Evolutionary conservation across 2,797 vertebrate species (phyloP).

Genomic region (Syngnathus acus): DNA sequence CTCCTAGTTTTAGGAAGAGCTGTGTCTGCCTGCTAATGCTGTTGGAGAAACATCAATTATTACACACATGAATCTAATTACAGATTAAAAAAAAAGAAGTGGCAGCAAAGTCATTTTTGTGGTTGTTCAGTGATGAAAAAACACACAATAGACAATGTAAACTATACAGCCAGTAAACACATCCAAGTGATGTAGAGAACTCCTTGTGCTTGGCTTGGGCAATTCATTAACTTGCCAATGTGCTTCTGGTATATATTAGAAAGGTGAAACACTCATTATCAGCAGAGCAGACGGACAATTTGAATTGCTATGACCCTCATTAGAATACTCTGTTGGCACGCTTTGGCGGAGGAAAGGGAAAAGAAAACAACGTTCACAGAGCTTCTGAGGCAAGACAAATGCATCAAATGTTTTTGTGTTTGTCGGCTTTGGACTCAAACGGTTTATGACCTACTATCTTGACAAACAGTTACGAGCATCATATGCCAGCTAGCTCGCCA

Average conservation of each 20-base stretch:
- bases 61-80: constrained; percentile 9
- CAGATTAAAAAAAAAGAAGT: constrained; percentile 7
- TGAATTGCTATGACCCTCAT: constrained; percentile 39
- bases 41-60: constrained; percentile 30
- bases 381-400: constrained; percentile 25
- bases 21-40: constrained; percentile 81
- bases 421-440: constrained; percentile 17
- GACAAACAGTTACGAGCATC: constrained; percentile 38
- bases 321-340: constrained; percentile 32
- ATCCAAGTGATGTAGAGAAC: constrained; percentile 19
- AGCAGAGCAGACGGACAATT: constrained; percentile 28
- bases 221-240: constrained; percentile 14
- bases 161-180: constrained; percentile 22
- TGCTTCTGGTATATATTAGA: constrained; percentile 39
- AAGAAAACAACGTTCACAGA: constrained; percentile 28
- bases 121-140: constrained; percentile 9
- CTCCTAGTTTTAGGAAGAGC: constrained; percentile 83
- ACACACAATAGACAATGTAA: constrained; percentile 42
- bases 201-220: constrained; percentile 2
- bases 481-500: constrained; percentile 20
- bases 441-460: constrained; percentile 37
- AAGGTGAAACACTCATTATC: constrained; percentile 33
- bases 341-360: constrained; percentile 14
- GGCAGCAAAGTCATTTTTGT: constrained; percentile 8
- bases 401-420: constrained; percentile 26